Percentiles rank a stretch among this genome's conserved stretches.
phyloP scores from a whole-genome alignment of 2,888 invertebrate genomes.

The Rhingia campestris region DNA sequence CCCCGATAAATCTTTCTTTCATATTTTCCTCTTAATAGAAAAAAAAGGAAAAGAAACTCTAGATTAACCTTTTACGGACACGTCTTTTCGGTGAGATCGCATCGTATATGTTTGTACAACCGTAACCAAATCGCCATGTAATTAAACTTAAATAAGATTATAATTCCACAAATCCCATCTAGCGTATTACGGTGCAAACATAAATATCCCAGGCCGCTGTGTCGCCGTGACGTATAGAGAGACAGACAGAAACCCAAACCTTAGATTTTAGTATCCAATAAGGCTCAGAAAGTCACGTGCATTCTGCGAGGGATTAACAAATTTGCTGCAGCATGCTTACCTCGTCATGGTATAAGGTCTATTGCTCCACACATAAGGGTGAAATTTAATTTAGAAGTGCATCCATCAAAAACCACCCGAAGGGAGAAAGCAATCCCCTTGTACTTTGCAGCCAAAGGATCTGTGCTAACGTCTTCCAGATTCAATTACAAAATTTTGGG shows the following conservation, averaged over 20 bases:
- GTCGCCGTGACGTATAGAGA: too few species aligned
- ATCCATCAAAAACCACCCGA: constrained; percentile 69
- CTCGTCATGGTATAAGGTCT: constrained; percentile 40
- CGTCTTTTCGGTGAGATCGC: constrained; percentile 5
- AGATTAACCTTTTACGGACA: constrained; percentile 36
- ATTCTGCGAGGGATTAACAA: constrained; percentile 67
- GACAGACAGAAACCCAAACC: constrained; percentile 33
- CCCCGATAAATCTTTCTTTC: neutral
- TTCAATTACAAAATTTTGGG: constrained; percentile 65
- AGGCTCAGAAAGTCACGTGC: constrained; percentile 69
- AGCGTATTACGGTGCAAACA: constrained; percentile 24
- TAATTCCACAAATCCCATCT: constrained; percentile 64
- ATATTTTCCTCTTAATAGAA: constrained; percentile 7
- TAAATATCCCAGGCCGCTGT: constrained; percentile 21
- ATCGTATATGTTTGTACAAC: constrained; percentile 6
- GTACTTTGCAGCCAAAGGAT: constrained; percentile 40
- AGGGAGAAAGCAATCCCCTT: constrained; percentile 50
- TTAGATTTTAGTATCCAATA: constrained; percentile 44
- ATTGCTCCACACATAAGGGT: constrained; percentile 54
- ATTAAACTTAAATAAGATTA: constrained; percentile 66
- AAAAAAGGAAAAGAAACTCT: constrained; percentile 1
- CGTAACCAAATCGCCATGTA: constrained; percentile 57
- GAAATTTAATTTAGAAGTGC: constrained; percentile 74
- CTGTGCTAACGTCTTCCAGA: constrained; percentile 65
- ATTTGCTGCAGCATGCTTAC: constrained; percentile 66